These are phyloP conservation scores for Sebastes fasciatus DNA, from an alignment of 2,113 vertebrate genomes.

Conservation along the genomic window DNA sequence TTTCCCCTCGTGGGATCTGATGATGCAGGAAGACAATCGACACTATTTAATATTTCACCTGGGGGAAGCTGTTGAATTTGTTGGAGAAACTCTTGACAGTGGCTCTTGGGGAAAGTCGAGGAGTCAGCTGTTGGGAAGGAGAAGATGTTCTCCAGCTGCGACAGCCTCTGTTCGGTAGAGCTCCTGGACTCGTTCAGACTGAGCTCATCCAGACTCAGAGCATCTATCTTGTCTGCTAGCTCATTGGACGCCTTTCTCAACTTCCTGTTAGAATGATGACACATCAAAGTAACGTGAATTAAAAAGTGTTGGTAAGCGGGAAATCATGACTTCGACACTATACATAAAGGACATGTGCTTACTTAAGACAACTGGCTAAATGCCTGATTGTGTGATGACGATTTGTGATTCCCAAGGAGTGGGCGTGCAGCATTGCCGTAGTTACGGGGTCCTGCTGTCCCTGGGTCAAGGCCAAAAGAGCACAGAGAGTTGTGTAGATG, in stretches of 20 bases:
- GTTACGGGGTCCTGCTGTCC: constrained; percentile 81
- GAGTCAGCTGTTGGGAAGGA: constrained; percentile 79
- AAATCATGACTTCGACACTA: background rate
- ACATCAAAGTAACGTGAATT: background rate
- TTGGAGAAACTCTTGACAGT: constrained; percentile 79
- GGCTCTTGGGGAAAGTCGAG: constrained; percentile 69
- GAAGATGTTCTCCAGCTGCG: constrained; percentile 85
- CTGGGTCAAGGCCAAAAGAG: constrained; percentile 85
- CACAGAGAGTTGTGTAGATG: constrained; percentile 86
- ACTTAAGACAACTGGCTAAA: constrained; percentile 87
- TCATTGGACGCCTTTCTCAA: constrained; percentile 81
- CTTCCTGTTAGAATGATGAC: constrained; percentile 80
- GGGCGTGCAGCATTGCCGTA: constrained; percentile 88
- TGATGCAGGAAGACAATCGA: no score
- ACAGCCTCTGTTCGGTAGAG: constrained; percentile 69
- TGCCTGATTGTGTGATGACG: constrained; percentile 89
- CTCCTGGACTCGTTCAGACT: background rate
- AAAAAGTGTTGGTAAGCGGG: background rate
- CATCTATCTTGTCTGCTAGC: constrained; percentile 80
- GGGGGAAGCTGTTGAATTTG: constrained; percentile 85
- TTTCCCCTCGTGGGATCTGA: no score
- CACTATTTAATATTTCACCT: constrained; percentile 75
- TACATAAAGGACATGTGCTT: constrained; percentile 42
- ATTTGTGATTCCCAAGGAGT: constrained; percentile 88
- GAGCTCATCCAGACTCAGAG: constrained; percentile 82